phyloP scores from a whole-genome alignment of 2,113 vertebrate species.

The Corythornis madagascariensis region DNA sequence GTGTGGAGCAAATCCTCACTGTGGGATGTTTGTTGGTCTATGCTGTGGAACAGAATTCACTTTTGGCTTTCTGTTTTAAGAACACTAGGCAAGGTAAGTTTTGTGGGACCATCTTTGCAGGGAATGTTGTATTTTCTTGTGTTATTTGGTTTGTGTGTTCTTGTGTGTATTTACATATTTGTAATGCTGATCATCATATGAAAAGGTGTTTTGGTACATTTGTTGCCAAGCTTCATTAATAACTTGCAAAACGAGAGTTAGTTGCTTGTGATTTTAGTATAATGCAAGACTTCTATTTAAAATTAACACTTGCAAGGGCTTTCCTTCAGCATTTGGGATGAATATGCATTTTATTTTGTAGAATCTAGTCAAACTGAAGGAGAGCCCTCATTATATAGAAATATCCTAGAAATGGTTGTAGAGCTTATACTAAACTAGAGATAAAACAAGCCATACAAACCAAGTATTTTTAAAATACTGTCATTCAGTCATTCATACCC shows the following conservation, averaged over 20 bases:
- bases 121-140: background rate
- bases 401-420: background rate
- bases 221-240: background rate
- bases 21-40: background rate
- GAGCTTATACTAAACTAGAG: background rate
- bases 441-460: background rate
- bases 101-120: background rate
- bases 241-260: background rate
- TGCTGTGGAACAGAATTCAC: background rate
- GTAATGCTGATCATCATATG: background rate
- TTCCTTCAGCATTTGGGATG: background rate
- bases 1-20: background rate
- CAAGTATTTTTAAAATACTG: background rate
- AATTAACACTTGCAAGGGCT: background rate
- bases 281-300: background rate
- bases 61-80: background rate
- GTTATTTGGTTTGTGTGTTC: background rate
- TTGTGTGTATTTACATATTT: background rate
- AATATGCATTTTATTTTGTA: background rate
- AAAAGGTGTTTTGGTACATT: background rate
- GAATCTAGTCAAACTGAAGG: background rate
- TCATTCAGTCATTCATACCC: background rate
- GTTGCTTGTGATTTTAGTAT: background rate
- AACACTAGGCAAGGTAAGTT: background rate
- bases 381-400: background rate